Conservation (phyloP, 1,140 invertebrate genomes). For the Bacillus rossius region DNA sequence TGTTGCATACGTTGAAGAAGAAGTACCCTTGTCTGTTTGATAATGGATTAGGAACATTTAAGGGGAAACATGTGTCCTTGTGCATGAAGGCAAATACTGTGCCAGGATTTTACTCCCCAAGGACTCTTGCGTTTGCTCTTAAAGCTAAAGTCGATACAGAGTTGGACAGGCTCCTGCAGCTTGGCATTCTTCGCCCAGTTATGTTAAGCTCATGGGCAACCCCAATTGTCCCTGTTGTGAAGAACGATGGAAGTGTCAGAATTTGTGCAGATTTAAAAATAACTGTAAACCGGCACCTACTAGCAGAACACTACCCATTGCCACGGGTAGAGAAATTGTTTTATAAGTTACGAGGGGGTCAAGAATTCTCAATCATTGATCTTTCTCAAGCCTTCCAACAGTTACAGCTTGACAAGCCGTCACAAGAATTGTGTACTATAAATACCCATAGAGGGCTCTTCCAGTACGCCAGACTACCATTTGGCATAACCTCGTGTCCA, state of each 20-base stretch:
- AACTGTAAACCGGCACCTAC: constrained; percentile 22
- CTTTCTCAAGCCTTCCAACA: constrained; percentile 2
- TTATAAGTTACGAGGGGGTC: constrained; percentile 16
- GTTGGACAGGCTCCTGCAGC: constrained; percentile 34
- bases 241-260: constrained; percentile 37
- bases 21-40: not conserved
- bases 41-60: not conserved
- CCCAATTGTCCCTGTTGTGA: constrained; percentile 44
- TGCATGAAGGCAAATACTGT: constrained; percentile 8
- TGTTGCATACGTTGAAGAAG: not conserved
- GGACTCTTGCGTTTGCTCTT: constrained; percentile 39
- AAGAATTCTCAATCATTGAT: constrained; percentile 22
- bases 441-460: constrained; percentile 33
- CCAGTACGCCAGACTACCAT: constrained; percentile 33
- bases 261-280: constrained; percentile 44
- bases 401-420: not conserved
- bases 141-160: constrained; percentile 38
- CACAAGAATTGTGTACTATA: constrained; percentile 22
- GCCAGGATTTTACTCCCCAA: constrained; percentile 35
- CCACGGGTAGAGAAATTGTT: constrained; percentile 25
- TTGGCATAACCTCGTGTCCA: constrained; percentile 35
- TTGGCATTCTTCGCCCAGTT: constrained; percentile 30
- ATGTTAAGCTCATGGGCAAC: constrained; percentile 36
- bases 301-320: constrained; percentile 21
- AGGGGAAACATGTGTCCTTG: not conserved